phyloP scores from a whole-genome alignment of 2,113 vertebrate genomes.

The Neolamprologus tretocephalus region DNA sequence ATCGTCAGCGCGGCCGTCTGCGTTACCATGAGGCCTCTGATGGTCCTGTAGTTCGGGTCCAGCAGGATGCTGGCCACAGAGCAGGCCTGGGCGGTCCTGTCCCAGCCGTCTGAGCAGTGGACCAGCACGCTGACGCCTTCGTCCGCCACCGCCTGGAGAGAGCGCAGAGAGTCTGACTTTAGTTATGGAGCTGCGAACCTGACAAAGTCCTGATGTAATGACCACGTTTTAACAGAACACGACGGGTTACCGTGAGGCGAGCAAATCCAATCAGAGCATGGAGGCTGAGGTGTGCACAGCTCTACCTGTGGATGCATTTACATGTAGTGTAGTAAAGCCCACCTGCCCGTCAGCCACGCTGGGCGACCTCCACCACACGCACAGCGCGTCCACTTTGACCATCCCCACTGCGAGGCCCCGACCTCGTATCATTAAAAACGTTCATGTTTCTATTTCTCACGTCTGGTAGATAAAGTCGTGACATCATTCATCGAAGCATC shows the following conservation, averaged over 20 bases:
- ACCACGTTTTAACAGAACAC: neutral
- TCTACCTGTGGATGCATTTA: neutral
- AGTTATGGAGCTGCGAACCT: neutral
- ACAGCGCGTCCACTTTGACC: neutral
- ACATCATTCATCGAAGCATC: neutral
- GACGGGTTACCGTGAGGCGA: fast-evolving
- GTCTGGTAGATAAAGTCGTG: neutral
- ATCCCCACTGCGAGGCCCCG: neutral
- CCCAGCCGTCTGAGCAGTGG: slow-evolving; percentile 98
- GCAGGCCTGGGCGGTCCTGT: slow-evolving; percentile 93
- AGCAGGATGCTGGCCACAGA: slow-evolving; percentile 88
- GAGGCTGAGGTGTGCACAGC: neutral
- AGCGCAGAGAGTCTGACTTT: neutral
- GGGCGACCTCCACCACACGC: neutral
- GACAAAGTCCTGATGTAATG: neutral
- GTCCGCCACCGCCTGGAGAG: slow-evolving; percentile 83
- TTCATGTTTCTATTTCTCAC: fast-evolving
- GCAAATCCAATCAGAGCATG: neutral
- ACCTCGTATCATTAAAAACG: fast-evolving
- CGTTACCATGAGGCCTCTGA: slow-evolving; percentile 89
- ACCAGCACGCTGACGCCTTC: slow-evolving; percentile 93
- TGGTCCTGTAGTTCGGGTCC: slow-evolving; percentile 88
- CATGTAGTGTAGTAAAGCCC: slow-evolving; percentile 59
- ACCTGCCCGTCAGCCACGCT: neutral
- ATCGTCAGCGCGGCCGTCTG: neutral